Percentiles rank a stretch among this genome's conserved stretches.
These are phyloP conservation scores for Daphoenositta chrysoptera DNA, from an alignment of 2,113 vertebrate species.

Conservation along the genomic window DNA sequence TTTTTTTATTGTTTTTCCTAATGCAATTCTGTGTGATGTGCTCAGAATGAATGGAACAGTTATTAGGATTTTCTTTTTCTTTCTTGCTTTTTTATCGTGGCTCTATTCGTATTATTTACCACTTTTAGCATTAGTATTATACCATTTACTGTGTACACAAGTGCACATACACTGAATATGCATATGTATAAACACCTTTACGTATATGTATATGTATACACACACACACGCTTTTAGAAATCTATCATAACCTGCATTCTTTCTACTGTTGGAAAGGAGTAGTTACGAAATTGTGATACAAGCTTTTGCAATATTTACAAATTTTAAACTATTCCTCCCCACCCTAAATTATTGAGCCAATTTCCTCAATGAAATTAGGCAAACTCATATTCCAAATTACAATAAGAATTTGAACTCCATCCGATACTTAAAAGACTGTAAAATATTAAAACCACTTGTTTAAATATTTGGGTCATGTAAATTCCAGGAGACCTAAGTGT, in stretches of 20 bases:
- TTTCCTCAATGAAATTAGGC: neutral
- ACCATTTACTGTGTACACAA: neutral
- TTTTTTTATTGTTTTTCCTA: slow-evolving; percentile 73
- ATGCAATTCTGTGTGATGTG: slow-evolving; percentile 62
- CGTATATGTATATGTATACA: too few species aligned
- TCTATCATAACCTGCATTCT: neutral
- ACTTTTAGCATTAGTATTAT: slow-evolving; percentile 16
- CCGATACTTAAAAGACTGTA: neutral
- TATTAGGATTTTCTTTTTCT: slow-evolving; percentile 64
- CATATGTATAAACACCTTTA: neutral
- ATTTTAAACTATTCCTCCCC: neutral
- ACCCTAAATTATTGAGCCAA: neutral
- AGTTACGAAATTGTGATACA: neutral
- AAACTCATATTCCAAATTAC: neutral
- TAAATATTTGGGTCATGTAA: slow-evolving; percentile 36
- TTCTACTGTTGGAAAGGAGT: neutral
- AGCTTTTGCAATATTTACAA: neutral
- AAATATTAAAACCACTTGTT: slow-evolving; percentile 32
- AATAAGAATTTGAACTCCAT: neutral
- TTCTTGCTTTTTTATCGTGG: slow-evolving; percentile 51
- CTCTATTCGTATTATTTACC: slow-evolving; percentile 57
- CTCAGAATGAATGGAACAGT: slow-evolving; percentile 69
- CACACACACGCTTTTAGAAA: neutral
- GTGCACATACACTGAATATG: neutral
- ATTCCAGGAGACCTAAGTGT: neutral